phyloP scores from a whole-genome alignment of 35 echinoderm and acorn worm species.

The Ophioderma brevispina region DNA sequence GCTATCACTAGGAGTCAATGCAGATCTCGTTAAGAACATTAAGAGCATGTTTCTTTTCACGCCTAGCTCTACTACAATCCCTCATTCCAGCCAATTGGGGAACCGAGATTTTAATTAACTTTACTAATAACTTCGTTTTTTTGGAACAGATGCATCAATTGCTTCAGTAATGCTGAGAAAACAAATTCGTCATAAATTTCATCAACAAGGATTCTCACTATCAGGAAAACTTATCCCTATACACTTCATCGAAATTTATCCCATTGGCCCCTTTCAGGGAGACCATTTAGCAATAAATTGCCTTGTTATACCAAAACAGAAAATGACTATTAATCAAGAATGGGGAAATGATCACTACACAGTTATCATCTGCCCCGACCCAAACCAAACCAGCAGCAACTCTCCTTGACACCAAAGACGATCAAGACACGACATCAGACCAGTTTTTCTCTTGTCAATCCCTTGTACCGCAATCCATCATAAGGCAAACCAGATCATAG shows the following conservation, averaged over 20 bases:
- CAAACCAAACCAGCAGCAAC: neutral
- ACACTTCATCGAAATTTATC: neutral
- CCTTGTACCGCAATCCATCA: no score
- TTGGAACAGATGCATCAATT: neutral
- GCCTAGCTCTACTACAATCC: neutral
- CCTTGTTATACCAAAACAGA: neutral
- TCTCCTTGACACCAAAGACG: neutral
- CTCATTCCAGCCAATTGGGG: neutral
- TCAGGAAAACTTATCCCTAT: neutral
- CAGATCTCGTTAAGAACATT: neutral
- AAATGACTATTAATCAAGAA: neutral
- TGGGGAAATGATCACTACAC: neutral
- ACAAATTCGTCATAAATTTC: neutral
- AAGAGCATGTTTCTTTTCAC: neutral
- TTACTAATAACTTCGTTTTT: no score
- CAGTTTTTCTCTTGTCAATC: no score
- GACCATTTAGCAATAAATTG: neutral
- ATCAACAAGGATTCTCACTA: neutral
- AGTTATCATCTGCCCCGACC: neutral
- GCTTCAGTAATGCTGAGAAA: neutral
- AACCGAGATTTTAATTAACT: neutral
- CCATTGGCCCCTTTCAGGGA: neutral
- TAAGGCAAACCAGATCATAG: no score
- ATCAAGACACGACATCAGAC: conserved; percentile 7
- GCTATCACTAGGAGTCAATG: no score